Percentiles rank a stretch among this genome's conserved stretches.
Evolutionary conservation across 2,797 vertebrate genomes (phyloP).

Genomic region (Aselliscus stoliczkanus): DNA sequence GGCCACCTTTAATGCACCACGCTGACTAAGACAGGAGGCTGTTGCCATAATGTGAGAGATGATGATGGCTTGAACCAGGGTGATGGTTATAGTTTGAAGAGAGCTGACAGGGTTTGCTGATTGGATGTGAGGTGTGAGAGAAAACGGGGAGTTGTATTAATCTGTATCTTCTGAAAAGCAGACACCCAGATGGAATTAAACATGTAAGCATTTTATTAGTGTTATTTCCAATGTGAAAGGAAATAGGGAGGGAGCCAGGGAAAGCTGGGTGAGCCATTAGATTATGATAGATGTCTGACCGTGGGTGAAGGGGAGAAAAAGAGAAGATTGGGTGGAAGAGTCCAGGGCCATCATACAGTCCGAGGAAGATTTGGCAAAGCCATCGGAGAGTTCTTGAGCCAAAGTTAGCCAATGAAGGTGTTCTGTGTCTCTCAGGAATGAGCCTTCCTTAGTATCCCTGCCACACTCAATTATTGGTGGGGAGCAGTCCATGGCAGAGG

Average conservation of each 20-base stretch:
- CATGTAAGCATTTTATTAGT: slow-evolving; percentile 2
- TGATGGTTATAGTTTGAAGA: background rate
- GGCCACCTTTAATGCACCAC: background rate
- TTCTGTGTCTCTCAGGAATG: background rate
- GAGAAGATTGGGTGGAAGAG: background rate
- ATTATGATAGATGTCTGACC: background rate
- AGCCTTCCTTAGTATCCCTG: background rate
- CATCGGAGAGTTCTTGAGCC: background rate
- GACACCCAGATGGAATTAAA: background rate
- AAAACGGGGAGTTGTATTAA: background rate
- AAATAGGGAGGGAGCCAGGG: background rate
- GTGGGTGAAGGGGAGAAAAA: background rate
- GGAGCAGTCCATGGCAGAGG: background rate
- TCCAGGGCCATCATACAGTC: background rate
- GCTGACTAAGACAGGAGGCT: background rate
- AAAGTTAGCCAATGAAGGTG: background rate
- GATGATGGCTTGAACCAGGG: background rate
- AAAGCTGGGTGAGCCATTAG: background rate
- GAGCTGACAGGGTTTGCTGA: background rate
- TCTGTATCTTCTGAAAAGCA: slow-evolving; percentile 6
- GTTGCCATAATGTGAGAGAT: background rate
- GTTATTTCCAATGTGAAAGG: background rate
- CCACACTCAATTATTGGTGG: background rate
- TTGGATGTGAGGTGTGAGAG: background rate
- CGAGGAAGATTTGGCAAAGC: slow-evolving; percentile 4